phyloP scores from a whole-genome alignment of 2,797 vertebrate genomes.

The Alosa sapidissima region DNA sequence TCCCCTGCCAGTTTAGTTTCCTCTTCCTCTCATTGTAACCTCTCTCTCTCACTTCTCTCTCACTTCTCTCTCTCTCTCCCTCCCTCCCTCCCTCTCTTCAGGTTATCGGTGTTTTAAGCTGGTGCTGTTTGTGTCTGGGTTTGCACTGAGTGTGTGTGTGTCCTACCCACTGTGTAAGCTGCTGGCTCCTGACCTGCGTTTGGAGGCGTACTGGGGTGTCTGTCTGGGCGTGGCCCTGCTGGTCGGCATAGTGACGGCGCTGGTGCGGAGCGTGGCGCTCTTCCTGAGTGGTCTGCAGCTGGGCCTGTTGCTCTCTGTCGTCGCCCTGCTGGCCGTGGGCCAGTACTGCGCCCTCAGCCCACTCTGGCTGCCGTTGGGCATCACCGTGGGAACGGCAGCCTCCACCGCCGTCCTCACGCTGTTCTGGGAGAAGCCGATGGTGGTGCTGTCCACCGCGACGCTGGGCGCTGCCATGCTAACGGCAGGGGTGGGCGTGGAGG shows the following conservation, averaged over 20 bases:
- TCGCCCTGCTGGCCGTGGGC: constrained; percentile 69
- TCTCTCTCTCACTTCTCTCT: background rate
- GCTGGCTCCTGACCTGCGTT: constrained; percentile 72
- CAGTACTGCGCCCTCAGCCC: constrained; percentile 76
- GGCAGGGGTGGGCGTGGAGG: constrained; percentile 76
- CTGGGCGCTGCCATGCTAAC: constrained; percentile 75
- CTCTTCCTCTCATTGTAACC: background rate
- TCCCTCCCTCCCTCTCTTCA: constrained; percentile 41
- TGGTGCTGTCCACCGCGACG: constrained; percentile 76
- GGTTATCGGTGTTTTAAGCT: constrained; percentile 88
- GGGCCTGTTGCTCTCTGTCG: constrained; percentile 75
- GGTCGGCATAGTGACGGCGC: constrained; percentile 81
- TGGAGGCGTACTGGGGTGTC: constrained; percentile 81
- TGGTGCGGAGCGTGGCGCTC: constrained; percentile 81
- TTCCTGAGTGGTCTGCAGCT: constrained; percentile 84
- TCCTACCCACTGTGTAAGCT: constrained; percentile 79
- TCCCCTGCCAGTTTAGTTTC: background rate
- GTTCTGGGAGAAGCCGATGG: constrained; percentile 82
- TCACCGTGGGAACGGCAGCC: constrained; percentile 69
- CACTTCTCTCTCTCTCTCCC: background rate
- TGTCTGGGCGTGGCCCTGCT: constrained; percentile 82
- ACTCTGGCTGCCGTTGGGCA: constrained; percentile 76
- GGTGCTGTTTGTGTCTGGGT: constrained; percentile 87
- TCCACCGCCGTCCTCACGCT: constrained; percentile 76
- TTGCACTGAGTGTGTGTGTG: constrained; percentile 76